Base-by-base conservation (phyloP, 1,140 invertebrate species). In the Papilio xuthus region DNA sequence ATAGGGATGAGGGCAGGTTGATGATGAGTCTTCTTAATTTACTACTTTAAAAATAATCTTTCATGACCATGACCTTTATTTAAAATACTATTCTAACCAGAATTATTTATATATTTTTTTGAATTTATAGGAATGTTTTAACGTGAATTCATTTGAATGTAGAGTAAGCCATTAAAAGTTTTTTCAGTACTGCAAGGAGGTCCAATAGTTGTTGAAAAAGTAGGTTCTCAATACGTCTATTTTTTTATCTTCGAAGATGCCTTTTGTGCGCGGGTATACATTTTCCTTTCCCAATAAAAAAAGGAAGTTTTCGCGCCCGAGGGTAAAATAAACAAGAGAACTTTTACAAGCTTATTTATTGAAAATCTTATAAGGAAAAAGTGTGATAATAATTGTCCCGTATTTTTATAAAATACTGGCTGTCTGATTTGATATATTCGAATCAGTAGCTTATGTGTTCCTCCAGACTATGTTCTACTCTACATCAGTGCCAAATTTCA, bases 261-360 rank as follows among this genome's bases (percentile, higher is more conserved):
- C 60, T 67, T 67, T 67, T 67, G 60, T 67, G 13, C 4, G 13
- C 26, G 26, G 26, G 60, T 67, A 26, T 3, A 67, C 56, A 60
- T 1, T 63, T 63, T 67, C 32, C 28, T 4, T 15, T 28, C 13
- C 26, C 28, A 28, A 67, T 28, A 67, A 60, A 26, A 28, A 67
- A 67, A 67, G 32, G 60, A 67, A 67, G 60, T 67, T 67, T 32
- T 32, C 23, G 26, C 26, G 26, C 60, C 60, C 23, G 60, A 67
- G 60, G 60, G 60, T 26, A 67, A 67, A 67, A 67, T 67, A 67
- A 63, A 63, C 60, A 63, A 28, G 26, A 15, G 18, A 67, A 18
- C 26, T 67, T 56, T 53, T 67, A 28, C 60, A 63, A 6, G 12
- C 60, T 63, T 28, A 28, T 67, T 67, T 67, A 67, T 67, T 28